These are phyloP conservation scores for Caretta caretta DNA, from an alignment of 2,113 vertebrate genomes.

Conservation along the genomic window DNA sequence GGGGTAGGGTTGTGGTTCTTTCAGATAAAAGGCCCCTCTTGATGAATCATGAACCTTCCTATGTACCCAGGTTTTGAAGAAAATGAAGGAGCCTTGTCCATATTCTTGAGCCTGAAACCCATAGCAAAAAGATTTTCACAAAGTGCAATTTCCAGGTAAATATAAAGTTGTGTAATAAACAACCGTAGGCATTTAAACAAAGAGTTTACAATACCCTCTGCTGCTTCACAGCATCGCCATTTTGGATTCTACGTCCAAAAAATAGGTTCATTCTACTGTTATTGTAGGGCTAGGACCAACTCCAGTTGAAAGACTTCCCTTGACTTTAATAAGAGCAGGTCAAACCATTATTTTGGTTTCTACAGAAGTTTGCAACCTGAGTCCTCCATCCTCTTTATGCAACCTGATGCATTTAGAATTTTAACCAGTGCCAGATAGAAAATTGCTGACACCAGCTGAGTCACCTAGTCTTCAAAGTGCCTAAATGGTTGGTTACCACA, in stretches of 20 bases:
- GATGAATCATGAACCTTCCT: neutral
- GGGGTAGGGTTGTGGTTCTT: neutral
- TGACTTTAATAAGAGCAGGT: neutral
- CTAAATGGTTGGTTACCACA: neutral
- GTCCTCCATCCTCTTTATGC: neutral
- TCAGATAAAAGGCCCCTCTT: neutral
- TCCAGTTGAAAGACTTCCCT: neutral
- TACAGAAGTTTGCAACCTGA: neutral
- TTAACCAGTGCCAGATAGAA: neutral
- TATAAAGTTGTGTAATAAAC: neutral
- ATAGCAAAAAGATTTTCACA: neutral
- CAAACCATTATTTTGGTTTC: neutral
- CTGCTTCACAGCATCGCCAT: neutral
- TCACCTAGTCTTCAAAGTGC: neutral
- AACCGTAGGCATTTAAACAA: neutral
- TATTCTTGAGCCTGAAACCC: neutral
- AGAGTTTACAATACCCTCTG: neutral
- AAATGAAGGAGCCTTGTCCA: neutral
- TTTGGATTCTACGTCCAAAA: neutral
- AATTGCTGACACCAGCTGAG: neutral
- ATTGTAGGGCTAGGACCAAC: neutral
- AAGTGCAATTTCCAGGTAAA: neutral
- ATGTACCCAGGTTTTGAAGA: neutral
- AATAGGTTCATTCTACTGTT: neutral
- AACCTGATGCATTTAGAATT: neutral